These are phyloP conservation scores for Smithornis capensis DNA, from an alignment of 2,113 vertebrate species.

Conservation along the genomic window DNA sequence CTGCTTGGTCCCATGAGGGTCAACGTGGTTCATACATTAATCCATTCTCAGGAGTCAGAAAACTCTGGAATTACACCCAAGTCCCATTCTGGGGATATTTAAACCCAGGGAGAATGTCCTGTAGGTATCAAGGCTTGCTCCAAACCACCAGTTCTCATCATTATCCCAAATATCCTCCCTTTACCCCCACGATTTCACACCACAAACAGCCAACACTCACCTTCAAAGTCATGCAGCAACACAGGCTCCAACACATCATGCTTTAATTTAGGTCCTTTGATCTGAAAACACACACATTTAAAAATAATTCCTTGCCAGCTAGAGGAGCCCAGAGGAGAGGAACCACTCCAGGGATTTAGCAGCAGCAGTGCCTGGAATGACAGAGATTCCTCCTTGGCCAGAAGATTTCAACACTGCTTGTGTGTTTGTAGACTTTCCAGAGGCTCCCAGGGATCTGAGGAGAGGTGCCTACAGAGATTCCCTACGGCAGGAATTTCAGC, in stretches of 20 bases:
- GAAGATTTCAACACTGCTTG: not conserved
- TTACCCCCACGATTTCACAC: not conserved
- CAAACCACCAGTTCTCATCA: not conserved
- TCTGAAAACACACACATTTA: not conserved
- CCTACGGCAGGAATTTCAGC: not conserved
- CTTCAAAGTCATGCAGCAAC: not conserved
- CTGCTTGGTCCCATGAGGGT: not conserved
- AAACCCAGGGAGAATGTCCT: not conserved
- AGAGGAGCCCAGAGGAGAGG: not conserved
- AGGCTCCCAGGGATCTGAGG: not conserved
- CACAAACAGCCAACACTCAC: fast-evolving
- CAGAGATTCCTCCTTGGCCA: not conserved
- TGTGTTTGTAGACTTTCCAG: not conserved
- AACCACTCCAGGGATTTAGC: not conserved
- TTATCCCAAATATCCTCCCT: no score
- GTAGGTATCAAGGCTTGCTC: not conserved
- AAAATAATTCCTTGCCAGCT: not conserved
- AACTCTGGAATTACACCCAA: not conserved
- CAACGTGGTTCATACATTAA: not conserved
- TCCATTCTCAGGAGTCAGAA: not conserved
- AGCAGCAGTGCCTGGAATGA: not conserved
- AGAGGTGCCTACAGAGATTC: no score
- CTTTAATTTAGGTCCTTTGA: not conserved
- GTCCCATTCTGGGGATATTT: not conserved
- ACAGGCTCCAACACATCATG: not conserved